These are phyloP conservation scores for Melanogrammus aeglefinus DNA, from an alignment of 2,797 vertebrate genomes.

Conservation along the genomic window DNA sequence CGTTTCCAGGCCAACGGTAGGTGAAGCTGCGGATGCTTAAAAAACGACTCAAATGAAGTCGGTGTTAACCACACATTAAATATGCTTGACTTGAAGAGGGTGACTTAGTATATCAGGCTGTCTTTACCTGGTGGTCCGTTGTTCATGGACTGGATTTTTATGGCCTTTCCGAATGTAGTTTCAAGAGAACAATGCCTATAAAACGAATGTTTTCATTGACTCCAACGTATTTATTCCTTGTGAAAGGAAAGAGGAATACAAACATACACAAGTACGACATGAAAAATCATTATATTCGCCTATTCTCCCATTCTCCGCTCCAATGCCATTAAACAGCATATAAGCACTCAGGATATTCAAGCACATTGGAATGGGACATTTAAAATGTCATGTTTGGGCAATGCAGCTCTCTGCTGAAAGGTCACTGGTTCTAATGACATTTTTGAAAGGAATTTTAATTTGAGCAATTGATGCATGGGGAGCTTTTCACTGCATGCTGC, in stretches of 20 bases:
- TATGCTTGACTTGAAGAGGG: background rate
- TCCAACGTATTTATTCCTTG: too few relatives aligned
- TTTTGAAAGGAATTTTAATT: constrained; percentile 57
- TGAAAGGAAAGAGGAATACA: background rate
- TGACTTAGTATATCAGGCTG: background rate
- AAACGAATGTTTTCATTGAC: background rate
- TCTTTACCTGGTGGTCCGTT: background rate
- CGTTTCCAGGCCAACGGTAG: background rate
- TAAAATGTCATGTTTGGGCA: constrained; percentile 35
- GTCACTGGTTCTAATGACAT: constrained; percentile 67
- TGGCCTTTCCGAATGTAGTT: background rate
- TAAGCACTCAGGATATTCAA: background rate
- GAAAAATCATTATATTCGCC: background rate
- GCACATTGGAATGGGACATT: constrained; percentile 3
- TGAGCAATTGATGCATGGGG: constrained; percentile 45
- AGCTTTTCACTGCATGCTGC: constrained; percentile 20
- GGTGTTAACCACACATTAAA: background rate
- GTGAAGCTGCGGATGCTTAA: background rate
- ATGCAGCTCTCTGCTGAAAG: constrained; percentile 53
- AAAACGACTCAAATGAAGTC: background rate
- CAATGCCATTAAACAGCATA: background rate
- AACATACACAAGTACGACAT: background rate
- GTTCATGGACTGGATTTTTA: background rate
- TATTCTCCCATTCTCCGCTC: background rate
- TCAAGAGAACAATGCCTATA: background rate